phyloP scores from a whole-genome alignment of 2,113 vertebrate species.

The Nematolebias whitei region DNA sequence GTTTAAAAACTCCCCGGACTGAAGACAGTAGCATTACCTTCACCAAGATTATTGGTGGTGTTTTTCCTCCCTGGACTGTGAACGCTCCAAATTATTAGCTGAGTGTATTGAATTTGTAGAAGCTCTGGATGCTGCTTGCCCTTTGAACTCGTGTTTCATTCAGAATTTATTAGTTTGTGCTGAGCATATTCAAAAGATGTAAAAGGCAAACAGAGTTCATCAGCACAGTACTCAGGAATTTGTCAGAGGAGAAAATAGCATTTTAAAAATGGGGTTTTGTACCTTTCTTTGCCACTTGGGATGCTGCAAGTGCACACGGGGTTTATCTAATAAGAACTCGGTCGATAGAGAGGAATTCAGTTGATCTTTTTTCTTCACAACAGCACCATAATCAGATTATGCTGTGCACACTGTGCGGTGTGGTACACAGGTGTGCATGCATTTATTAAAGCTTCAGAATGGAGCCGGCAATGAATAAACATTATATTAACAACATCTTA shows the following conservation, averaged over 20 bases:
- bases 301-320: neutral
- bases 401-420: neutral
- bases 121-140: neutral
- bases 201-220: no score
- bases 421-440: neutral
- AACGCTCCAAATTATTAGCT: neutral
- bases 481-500: no score
- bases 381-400: neutral
- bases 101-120: neutral
- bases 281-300: neutral
- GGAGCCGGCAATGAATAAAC: neutral
- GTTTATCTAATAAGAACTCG: neutral
- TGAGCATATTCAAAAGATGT: no score
- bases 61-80: neutral
- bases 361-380: neutral
- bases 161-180: neutral
- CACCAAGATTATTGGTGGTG: neutral
- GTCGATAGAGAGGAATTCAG: conserved; percentile 1
- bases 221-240: no score
- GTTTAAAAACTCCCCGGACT: neutral
- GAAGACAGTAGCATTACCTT: neutral
- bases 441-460: neutral
- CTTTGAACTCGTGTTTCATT: neutral
- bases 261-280: conserved; percentile 9
- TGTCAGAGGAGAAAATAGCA: neutral